Conservation (phyloP, 2,113 vertebrate species). For the Dipodomys spectabilis region DNA sequence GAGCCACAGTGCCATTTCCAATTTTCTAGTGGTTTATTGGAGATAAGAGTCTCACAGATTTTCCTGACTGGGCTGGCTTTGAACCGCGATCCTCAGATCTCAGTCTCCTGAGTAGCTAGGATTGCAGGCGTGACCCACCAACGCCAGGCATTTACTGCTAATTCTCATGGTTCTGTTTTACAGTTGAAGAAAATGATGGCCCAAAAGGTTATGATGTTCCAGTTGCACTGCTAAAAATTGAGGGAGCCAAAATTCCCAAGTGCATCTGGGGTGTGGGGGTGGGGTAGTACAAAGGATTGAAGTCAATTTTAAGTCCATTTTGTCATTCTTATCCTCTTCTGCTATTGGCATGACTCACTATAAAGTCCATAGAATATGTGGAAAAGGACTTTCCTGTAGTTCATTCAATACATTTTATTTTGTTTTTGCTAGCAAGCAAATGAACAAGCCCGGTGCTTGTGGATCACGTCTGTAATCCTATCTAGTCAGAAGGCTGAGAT, state of each 20-base stretch:
- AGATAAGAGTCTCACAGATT: no score
- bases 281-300: no score
- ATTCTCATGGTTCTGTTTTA: conserved; percentile 37
- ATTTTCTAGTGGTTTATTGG: no score
- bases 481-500: no score
- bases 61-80: neutral
- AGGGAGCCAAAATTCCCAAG: neutral
- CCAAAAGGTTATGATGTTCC: neutral
- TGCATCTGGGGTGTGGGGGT: neutral
- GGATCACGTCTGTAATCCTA: no score
- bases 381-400: conserved; percentile 35
- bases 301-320: neutral
- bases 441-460: neutral
- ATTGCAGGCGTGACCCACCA: no score
- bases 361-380: conserved; percentile 19
- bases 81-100: no score
- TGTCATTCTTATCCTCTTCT: conserved; percentile 12
- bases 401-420: conserved; percentile 3
- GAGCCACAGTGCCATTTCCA: no score
- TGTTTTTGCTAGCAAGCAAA: conserved; percentile 15
- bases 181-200: neutral
- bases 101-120: no score
- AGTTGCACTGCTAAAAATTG: neutral
- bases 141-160: no score
- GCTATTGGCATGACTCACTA: conserved; percentile 26